phyloP scores from a whole-genome alignment of 1,140 invertebrate genomes.

The Oryctes rhinoceros region DNA sequence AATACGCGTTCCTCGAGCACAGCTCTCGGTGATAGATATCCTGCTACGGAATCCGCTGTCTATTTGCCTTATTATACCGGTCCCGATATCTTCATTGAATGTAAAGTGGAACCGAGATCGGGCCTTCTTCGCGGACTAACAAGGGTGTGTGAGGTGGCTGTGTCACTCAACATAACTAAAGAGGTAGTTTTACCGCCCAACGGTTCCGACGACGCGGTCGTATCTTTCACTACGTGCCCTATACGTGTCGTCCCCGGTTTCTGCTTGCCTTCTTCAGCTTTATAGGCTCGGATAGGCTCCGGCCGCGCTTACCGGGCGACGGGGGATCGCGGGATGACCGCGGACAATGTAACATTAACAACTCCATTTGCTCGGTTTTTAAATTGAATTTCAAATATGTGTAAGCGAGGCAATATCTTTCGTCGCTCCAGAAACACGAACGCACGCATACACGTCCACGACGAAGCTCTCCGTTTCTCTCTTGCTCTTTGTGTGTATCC shows the following conservation, averaged over 20 bases:
- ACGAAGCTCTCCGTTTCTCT: no score
- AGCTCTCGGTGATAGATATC: constrained; percentile 30
- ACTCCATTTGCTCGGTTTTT: constrained; percentile 40
- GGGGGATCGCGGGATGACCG: background rate
- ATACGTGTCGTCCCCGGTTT: background rate
- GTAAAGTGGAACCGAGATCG: constrained; percentile 34
- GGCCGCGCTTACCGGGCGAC: background rate
- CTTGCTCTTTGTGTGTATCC: no score
- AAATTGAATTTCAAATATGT: constrained; percentile 41
- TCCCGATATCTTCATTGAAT: constrained; percentile 39
- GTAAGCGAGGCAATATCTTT: constrained; percentile 36
- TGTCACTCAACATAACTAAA: constrained; percentile 39
- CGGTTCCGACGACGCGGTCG: constrained; percentile 17
- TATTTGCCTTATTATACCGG: constrained; percentile 39
- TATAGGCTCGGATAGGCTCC: background rate
- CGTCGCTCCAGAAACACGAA: background rate
- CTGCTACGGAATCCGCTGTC: constrained; percentile 35
- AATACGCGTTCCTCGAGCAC: background rate
- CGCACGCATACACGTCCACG: background rate
- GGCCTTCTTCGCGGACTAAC: constrained; percentile 39
- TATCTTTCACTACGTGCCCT: background rate
- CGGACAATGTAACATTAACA: constrained; percentile 39
- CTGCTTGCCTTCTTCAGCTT: background rate
- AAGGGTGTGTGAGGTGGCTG: constrained; percentile 40
- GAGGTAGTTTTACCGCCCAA: constrained; percentile 39